phyloP scores from a whole-genome alignment of 2,113 vertebrate genomes.

The Rhynchopsitta pachyrhyncha region DNA sequence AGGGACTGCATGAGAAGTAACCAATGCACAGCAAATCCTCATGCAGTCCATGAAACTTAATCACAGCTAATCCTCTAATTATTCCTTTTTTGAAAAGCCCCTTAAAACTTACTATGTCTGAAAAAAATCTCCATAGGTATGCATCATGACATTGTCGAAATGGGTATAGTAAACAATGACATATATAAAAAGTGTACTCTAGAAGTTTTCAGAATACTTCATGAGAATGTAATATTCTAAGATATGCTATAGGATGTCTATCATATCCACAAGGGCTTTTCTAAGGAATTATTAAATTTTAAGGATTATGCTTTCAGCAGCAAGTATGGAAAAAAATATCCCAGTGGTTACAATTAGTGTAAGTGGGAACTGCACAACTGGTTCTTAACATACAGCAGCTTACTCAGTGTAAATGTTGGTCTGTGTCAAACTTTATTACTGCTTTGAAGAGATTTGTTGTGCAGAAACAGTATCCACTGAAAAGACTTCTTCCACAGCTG shows the following conservation, averaged over 20 bases:
- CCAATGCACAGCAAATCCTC: neutral
- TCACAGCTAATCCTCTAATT: neutral
- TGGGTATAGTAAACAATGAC: neutral
- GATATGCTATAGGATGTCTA: neutral
- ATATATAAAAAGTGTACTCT: neutral
- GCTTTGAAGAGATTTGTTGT: neutral
- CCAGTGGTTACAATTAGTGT: neutral
- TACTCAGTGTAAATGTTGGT: neutral
- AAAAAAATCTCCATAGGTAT: neutral
- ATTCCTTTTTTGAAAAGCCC: neutral
- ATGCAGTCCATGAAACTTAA: neutral
- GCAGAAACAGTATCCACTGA: neutral
- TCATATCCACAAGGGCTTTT: neutral
- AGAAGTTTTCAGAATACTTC: neutral
- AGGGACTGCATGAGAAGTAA: neutral
- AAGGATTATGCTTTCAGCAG: neutral
- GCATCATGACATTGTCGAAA: neutral
- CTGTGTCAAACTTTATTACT: neutral
- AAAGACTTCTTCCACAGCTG: neutral
- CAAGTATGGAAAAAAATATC: neutral
- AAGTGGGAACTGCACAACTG: neutral
- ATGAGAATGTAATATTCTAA: neutral
- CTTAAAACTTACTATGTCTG: neutral
- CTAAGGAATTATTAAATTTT: neutral
- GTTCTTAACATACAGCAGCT: neutral